Percentiles rank a stretch among this genome's conserved stretches.
Conservation (phyloP, 2,113 vertebrate genomes). For the Phrynocephalus versicolor region DNA sequence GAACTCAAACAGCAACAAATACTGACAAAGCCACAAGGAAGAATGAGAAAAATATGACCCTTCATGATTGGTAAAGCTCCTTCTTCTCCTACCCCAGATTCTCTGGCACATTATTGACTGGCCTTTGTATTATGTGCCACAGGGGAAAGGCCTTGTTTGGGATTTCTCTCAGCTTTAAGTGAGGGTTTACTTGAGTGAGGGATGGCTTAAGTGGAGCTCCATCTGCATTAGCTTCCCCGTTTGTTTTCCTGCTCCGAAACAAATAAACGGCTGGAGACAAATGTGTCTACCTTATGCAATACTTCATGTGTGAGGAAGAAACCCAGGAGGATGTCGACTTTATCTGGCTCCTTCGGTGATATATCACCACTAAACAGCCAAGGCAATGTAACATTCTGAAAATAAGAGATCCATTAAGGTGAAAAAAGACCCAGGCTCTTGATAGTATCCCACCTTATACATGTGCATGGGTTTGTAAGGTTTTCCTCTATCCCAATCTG, state of each 20-base stretch:
- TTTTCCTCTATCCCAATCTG: constrained; percentile 1
- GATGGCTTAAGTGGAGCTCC: constrained; percentile 13
- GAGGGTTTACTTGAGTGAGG: background rate
- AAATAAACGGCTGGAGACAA: constrained; percentile 36
- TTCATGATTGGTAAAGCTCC: background rate
- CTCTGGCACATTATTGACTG: constrained; percentile 2
- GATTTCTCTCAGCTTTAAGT: constrained; percentile 2
- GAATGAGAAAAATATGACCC: background rate
- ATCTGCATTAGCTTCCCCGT: constrained; percentile 38
- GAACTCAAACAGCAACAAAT: constrained; percentile 8
- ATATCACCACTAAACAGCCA: constrained; percentile 37
- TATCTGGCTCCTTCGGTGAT: constrained; percentile 11
- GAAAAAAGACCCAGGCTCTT: constrained; percentile 25
- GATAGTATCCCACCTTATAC: background rate
- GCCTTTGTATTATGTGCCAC: background rate
- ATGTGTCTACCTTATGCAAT: constrained; percentile 45
- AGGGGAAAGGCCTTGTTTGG: background rate
- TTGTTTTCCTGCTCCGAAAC: constrained; percentile 48
- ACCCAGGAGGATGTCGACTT: constrained; percentile 23
- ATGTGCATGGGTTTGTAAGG: constrained; percentile 14
- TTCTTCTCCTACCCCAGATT: background rate
- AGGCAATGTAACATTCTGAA: constrained; percentile 36
- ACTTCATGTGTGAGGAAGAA: background rate
- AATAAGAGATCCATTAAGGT: constrained; percentile 30
- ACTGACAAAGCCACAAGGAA: no score